Evolutionary conservation across 2,797 vertebrate species (phyloP).

Genomic region (Pantherophis vulpinus): DNA sequence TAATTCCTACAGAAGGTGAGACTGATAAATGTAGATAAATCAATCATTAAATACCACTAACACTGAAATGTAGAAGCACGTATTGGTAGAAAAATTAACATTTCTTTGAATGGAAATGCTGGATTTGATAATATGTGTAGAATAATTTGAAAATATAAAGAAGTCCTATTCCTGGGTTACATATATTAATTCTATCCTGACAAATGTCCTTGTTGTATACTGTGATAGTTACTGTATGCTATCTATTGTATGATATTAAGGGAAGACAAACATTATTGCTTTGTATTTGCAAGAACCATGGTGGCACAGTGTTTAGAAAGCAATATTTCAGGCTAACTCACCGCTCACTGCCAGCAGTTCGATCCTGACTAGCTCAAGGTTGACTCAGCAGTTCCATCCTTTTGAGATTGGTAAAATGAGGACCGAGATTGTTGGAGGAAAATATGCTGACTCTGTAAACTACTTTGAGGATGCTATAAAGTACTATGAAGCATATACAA

Average conservation of each 20-base stretch:
- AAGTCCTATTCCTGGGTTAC: background rate
- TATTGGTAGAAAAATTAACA: background rate
- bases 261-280: background rate
- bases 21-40: background rate
- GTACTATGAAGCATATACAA: background rate
- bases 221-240: background rate
- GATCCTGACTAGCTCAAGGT: background rate
- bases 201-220: background rate
- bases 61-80: background rate
- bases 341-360: background rate
- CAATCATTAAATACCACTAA: background rate
- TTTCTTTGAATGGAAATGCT: background rate
- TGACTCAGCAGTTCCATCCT: background rate
- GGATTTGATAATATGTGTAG: background rate
- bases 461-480: background rate
- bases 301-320: background rate
- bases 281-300: background rate
- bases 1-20: background rate
- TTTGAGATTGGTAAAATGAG: background rate
- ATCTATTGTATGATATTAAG: background rate
- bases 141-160: background rate
- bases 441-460: background rate
- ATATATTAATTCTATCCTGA: background rate
- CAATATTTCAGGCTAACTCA: background rate
- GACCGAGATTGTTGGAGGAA: background rate